Base-by-base conservation (phyloP, 2,113 vertebrate genomes). In the Nyctibius bracteatus region DNA sequence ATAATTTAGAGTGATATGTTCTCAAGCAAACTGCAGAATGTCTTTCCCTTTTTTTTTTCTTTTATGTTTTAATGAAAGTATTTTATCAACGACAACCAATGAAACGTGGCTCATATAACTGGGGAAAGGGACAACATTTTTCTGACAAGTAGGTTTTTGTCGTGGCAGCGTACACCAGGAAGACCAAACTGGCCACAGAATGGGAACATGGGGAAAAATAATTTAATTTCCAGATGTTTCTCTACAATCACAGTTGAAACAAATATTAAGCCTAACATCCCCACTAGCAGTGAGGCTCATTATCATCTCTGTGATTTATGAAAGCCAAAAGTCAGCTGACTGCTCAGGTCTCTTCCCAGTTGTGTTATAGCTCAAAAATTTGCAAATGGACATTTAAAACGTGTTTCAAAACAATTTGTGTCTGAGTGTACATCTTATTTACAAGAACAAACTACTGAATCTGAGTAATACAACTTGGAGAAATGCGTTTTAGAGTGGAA, bases 401-500 rank as follows among this genome's bases (percentile, higher is more conserved):
- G 70, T 3, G 0, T 90, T 93, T 95, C 55, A 72, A 86, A 96
- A 73, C 77, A 78, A 74, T 84, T 68, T 84, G 55, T 61, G 63
- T 43, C 86, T 67, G 75, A 81, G 65, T 5, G 63, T 70, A 86
- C 88, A 75, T 67, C 72, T 71, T 94, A 93, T 92, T 94, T 94
- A 95, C 88, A 88, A 91, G 90, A 90, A 88, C 49, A 84, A 94
- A 92, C 82, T 67, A 63, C 72, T 72, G 82, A 70, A 57, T 90
- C 37, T 6, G 10, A 55, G 65, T 59, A 94, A 95, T 88, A 94
- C 92, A 94, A 93, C 47, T 67, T 59, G 54, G 65, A 86, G 75
- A 94, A 93, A 90, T 37, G 47, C 59, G 47, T 80, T 95, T 95
- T 90, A 63, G 67, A 93, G 82, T 84, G 94, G 94, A 88, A 97